Base-by-base conservation (phyloP, 2,797 vertebrate genomes). In the Amphiprion clarkii region DNA sequence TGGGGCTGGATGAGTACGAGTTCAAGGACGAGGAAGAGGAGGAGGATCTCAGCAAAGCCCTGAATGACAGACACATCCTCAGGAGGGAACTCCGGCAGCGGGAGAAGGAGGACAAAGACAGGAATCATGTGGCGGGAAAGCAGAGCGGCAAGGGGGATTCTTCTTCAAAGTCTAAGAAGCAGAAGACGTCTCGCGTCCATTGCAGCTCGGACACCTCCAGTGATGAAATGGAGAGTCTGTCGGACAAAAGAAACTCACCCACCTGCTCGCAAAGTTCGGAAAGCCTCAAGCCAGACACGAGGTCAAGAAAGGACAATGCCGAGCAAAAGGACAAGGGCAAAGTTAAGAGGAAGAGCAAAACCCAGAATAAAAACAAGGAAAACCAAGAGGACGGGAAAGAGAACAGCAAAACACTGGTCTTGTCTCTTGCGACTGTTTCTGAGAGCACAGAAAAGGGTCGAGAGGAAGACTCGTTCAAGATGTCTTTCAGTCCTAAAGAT, bases 301-400 rank as follows among this genome's bases (percentile, higher is more conserved):
- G 95, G 78, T 86, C 91, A 13, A 99, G 96, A 90, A 99, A 97
- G 86, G 98, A 99, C 29, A 86, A 59, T 51, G 89, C 80, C 0
- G 98, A 99, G 68, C 96, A 96, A 80, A 99, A 97, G 77, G 97
- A 98, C 83, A 99, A 98, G 83, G 97, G 97, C 51, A 99, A 99
- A 93, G 96, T 97, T 27, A 99, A 99, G 95, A 96, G 94, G 89
- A 99, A 99, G 91, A 94, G 96, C 76, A 99, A 99, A 91, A 99
- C 96, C 84, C 98, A 97, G 88, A 99, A 95, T 88, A 99, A 99
- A 96, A 99, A 99, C 91, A 99, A 99, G 92, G 98, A 99, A 81
- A 99, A 99, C 88, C 97, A 99, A 82, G 98, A 99, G 81, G 96
- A 98, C 0, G 96, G 96, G 11, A 98, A 97, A 88, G 98, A 99